Percentiles rank a stretch among this genome's conserved stretches.
phyloP scores from a whole-genome alignment of 2,888 invertebrate genomes.

The Elysia crispata region DNA sequence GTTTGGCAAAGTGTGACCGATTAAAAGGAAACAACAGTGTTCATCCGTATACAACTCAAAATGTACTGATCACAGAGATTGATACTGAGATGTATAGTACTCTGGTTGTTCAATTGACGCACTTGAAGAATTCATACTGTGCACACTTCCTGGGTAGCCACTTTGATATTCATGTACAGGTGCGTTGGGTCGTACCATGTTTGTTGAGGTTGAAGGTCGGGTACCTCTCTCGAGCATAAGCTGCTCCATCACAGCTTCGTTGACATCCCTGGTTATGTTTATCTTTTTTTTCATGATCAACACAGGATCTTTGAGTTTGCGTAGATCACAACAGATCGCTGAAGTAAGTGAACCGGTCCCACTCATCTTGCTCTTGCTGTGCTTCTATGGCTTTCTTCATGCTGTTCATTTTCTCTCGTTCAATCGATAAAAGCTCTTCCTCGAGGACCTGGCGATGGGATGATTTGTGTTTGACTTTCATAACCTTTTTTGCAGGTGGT shows the following conservation, averaged over 20 bases:
- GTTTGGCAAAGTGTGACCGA: background rate
- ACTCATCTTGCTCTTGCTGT: slow-evolving; percentile 23
- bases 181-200: slow-evolving; percentile 14
- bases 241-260: slow-evolving; percentile 22
- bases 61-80: background rate
- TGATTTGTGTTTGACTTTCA: background rate
- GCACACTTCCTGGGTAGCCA: slow-evolving; percentile 23
- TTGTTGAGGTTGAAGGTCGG: slow-evolving; percentile 15
- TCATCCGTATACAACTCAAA: background rate
- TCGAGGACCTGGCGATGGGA: background rate
- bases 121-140: slow-evolving; percentile 17
- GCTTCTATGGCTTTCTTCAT: slow-evolving; percentile 22
- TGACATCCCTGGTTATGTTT: slow-evolving; percentile 24
- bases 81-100: slow-evolving; percentile 23
- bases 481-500: background rate
- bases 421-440: slow-evolving; percentile 6
- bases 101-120: slow-evolving; percentile 1
- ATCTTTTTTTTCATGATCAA: slow-evolving; percentile 12
- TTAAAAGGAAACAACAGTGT: slow-evolving; percentile 4
- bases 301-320: slow-evolving; percentile 20
- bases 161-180: slow-evolving; percentile 24
- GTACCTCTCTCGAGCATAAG: slow-evolving; percentile 18
- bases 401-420: slow-evolving; percentile 21
- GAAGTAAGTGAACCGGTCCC: slow-evolving; percentile 22
- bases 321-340: slow-evolving; percentile 22